Evolutionary conservation across 2,888 invertebrate genomes (phyloP), one percentile per base, ranked within the genome.

Genomic region (Anorthoa munda): DNA sequence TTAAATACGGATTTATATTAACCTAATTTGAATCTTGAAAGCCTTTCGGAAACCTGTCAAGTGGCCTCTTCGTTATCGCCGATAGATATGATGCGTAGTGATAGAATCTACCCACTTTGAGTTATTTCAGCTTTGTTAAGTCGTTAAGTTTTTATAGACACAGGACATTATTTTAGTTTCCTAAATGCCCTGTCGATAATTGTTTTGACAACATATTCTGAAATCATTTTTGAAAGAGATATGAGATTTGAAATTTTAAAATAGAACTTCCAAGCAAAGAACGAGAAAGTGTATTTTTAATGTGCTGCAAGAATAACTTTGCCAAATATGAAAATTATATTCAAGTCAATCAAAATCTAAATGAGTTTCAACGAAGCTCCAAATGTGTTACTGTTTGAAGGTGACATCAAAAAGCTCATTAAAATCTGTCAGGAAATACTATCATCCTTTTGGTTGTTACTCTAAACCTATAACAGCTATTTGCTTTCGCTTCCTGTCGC

Each of bases 401-500:
- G 5, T 51, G 23, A 46, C n/a, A 63, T 50, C n/a, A 66, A 48
- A 65, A 56, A 51, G 13, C 46, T 55, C 26, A 26, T 59, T 23
- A 23, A 45, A 63, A 56, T 31, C 46, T 55, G 61, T 48, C 73
- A 60, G 50, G 31, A 67, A 56, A 56, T 60, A 67, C 46, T 21
- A 18, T n/a, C 51, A 23, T 46, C 26, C 18, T 61, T 69, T 70
- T 56, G 50, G 66, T 72, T 67, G 74, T 75, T 70, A 82, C 72
- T 73, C 74, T 69, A 78, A 85, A 72, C 77, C 81, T 63, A 67
- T 74, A 76, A 55, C 46, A 59, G 72, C 73, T 79, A 79, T 84
- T 82, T 75, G 77, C 77, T 85, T 85, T 86, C 72, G 78, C 77
- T 84, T 86, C 88, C 85, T 82, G 83, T 83, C 82, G 84, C 81